These are phyloP conservation scores for Sialia sialis DNA, from an alignment of 2,113 vertebrate species.

Conservation along the genomic window DNA sequence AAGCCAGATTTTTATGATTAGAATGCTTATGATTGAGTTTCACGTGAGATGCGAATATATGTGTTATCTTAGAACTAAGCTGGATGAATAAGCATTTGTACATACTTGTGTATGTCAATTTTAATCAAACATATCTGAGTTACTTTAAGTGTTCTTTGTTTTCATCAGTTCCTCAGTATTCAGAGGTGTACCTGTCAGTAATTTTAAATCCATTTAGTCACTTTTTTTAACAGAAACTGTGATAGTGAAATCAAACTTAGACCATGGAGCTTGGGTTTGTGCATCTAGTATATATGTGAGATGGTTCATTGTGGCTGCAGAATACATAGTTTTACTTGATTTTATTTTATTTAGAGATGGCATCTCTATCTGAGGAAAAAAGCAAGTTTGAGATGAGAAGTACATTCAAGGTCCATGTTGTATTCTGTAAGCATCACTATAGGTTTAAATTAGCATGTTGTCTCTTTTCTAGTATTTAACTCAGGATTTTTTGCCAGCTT, in stretches of 20 bases:
- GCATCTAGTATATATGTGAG: not conserved
- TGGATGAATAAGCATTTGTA: not conserved
- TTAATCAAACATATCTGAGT: not conserved
- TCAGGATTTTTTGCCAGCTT: not conserved
- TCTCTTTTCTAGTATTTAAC: not conserved
- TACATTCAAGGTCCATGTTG: not conserved
- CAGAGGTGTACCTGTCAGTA: not conserved
- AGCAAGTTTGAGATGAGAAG: not conserved
- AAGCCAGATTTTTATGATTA: not conserved
- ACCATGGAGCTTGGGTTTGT: not conserved
- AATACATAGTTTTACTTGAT: not conserved
- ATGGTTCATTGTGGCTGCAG: not conserved
- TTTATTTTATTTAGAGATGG: not conserved
- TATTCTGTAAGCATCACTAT: not conserved
- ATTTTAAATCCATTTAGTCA: not conserved
- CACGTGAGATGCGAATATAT: not conserved
- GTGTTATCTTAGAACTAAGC: not conserved
- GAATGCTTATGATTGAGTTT: not conserved
- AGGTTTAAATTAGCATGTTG: not conserved
- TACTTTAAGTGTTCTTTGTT: not conserved
- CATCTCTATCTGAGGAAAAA: not conserved
- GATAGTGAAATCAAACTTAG: not conserved
- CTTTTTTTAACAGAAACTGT: not conserved
- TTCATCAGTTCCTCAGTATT: not conserved
- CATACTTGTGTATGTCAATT: not conserved